phyloP scores from a whole-genome alignment of 2,113 vertebrate species.

The Melanerpes formicivorus region DNA sequence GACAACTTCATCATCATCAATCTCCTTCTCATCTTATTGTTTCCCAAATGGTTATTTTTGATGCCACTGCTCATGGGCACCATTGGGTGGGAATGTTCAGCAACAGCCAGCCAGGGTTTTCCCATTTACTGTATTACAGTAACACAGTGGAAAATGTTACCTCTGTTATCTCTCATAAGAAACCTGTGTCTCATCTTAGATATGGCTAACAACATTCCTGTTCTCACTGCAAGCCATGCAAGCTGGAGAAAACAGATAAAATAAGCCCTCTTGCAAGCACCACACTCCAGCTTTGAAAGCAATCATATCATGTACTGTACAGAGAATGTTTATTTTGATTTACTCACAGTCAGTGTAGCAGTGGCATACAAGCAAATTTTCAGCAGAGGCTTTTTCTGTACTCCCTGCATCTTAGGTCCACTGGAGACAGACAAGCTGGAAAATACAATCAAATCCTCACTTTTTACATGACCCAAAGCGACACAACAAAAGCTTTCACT shows the following conservation, averaged over 20 bases:
- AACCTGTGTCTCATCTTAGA: background rate
- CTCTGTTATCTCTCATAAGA: background rate
- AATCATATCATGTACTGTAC: background rate
- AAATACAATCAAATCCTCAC: conserved; percentile 6
- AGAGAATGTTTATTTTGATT: conserved; percentile 7
- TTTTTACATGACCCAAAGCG: conserved; percentile 13
- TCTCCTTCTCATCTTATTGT: background rate
- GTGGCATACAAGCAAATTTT: background rate
- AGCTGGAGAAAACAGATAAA: background rate
- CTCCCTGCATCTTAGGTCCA: background rate
- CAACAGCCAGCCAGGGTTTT: background rate
- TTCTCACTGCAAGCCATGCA: background rate
- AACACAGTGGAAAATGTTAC: background rate
- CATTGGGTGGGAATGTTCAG: background rate
- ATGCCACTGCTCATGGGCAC: background rate
- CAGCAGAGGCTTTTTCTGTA: background rate
- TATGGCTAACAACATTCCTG: background rate
- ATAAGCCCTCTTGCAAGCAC: background rate
- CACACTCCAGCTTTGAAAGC: background rate
- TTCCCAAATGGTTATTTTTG: background rate
- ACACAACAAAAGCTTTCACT: background rate
- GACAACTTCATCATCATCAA: background rate
- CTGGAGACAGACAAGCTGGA: conserved; percentile 7
- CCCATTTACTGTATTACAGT: background rate
- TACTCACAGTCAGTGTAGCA: background rate